Evolutionary conservation across 2,797 vertebrate species (phyloP), one percentile per base, ranked within the genome.

Genomic region (Chromis chromis): DNA sequence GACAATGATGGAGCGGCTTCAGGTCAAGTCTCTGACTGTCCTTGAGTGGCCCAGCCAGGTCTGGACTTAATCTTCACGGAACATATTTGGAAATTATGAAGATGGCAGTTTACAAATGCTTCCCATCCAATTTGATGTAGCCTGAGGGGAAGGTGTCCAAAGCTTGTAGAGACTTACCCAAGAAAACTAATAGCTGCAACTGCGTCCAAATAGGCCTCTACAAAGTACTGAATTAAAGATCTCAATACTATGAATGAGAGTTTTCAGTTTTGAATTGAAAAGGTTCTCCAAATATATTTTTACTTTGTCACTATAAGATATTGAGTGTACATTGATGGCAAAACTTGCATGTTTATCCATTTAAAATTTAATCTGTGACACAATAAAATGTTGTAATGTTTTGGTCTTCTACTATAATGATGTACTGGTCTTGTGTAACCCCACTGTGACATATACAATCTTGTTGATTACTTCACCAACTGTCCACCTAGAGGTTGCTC

Each of bases 401-500:
- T 36, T 10, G 11, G 33, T 36, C 10, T 3, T 36, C 33, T 11
- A 3, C 33, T 36, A 2, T 9, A 36, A 5, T 48, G 17, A 25
- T 40, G 27, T 10, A 49, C 12, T 65, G 53, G 46, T 25, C 39
- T 56, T 2, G 3, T 17, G 8, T 36, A 19, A 55, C 28, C 12
- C 33, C 42, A 4, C 16, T 46, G 10, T 40, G 14, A 61, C 3
- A 40, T 24, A 25, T 6, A 44, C 21, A 50, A 22, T 13, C 22
- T 7, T 27, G 48, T 27, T 28, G 31, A 63, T 60, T 27, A 62
- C 28, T 59, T 54, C 22, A 56, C 53, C 24, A 28, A 36, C 22
- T 40, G 49, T 49, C 6, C 33, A 28, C 7, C 17, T 11, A 1
- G 36, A 16, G 44, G 54, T 83, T 89, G 89, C 92, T 89, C 79